phyloP scores from a whole-genome alignment of 2,888 invertebrate species.

The Eupeodes latifasciatus region DNA sequence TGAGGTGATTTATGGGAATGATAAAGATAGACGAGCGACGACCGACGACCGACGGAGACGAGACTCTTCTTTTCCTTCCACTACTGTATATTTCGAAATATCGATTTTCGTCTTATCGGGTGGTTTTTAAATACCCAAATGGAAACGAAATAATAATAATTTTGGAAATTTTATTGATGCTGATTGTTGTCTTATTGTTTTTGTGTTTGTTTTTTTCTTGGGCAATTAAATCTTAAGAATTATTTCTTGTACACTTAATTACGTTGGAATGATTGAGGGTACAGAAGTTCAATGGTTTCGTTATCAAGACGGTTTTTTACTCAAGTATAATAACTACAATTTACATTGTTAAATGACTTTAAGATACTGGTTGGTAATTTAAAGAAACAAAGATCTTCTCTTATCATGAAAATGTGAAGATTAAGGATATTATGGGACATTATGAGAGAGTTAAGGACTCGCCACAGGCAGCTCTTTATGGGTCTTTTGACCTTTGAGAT shows the following conservation, averaged over 20 bases:
- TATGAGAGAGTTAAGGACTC: background rate
- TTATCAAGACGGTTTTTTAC: slow-evolving; percentile 1
- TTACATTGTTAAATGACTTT: slow-evolving; percentile 18
- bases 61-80: background rate
- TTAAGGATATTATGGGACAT: slow-evolving; percentile 28
- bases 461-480: background rate
- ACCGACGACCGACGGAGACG: background rate
- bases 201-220: slow-evolving; percentile 31
- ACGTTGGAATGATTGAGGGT: slow-evolving; percentile 16
- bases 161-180: slow-evolving; percentile 65
- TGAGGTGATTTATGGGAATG: slow-evolving; percentile 67
- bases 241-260: slow-evolving; percentile 59
- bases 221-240: slow-evolving; percentile 72
- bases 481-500: background rate
- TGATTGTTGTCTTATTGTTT: slow-evolving; percentile 70
- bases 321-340: slow-evolving; percentile 15
- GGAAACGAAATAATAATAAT: slow-evolving; percentile 75
- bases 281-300: slow-evolving; percentile 54
- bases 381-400: background rate
- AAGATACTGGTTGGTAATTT: slow-evolving; percentile 18
- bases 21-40: slow-evolving; percentile 37
- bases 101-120: slow-evolving; percentile 56
- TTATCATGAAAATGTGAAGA: slow-evolving; percentile 11
- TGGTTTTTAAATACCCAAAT: background rate
- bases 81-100: background rate